phyloP scores from a whole-genome alignment of 2,888 invertebrate genomes.

The Rotaria socialis region DNA sequence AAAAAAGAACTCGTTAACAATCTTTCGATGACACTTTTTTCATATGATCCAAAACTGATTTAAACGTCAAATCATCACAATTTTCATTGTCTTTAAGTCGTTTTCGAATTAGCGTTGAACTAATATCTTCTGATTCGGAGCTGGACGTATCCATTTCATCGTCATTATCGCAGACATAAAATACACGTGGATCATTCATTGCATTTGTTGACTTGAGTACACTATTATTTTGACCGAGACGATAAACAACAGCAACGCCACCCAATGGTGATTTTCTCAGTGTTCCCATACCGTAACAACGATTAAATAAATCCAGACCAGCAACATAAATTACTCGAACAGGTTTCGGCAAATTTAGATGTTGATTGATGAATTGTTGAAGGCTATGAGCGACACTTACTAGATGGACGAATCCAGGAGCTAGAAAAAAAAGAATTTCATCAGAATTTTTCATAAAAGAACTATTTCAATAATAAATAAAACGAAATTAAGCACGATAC shows the following conservation, averaged over 20 bases:
- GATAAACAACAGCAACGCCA: background rate
- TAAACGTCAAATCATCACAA: background rate
- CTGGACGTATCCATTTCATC: background rate
- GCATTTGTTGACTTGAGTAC: background rate
- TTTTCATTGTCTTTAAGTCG: background rate
- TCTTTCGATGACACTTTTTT: background rate
- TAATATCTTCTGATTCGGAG: background rate
- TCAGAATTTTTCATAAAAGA: too few relatives aligned
- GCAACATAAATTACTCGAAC: conserved; percentile 3
- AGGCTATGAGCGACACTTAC: background rate
- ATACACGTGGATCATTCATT: background rate
- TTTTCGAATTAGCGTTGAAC: conserved; percentile 23
- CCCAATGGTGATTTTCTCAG: background rate
- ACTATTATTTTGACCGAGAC: background rate
- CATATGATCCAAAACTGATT: background rate
- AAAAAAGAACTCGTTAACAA: too few relatives aligned
- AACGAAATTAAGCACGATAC: too few relatives aligned
- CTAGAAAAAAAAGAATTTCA: background rate
- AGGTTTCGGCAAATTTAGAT: background rate
- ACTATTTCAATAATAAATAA: too few relatives aligned
- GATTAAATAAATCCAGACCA: conserved; percentile 16
- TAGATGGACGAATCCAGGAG: background rate
- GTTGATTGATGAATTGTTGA: background rate
- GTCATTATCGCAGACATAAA: background rate
- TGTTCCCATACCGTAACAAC: background rate